Conservation (phyloP, 2,888 invertebrate species). For the Eudiplozoon nipponicum region DNA sequence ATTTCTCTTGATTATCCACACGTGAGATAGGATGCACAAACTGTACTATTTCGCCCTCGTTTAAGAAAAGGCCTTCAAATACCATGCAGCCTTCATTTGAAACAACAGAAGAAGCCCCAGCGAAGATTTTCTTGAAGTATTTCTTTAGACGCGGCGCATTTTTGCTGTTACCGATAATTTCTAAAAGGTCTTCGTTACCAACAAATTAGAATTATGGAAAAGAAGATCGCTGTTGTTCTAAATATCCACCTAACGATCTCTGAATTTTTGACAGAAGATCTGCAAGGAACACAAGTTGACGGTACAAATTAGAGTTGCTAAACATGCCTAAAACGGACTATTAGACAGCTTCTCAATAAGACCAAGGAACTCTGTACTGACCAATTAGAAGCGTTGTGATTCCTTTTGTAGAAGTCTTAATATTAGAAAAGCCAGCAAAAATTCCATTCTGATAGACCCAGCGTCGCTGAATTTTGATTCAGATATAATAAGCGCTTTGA, state of each 20-base stretch:
- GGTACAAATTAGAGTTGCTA: constrained; percentile 63
- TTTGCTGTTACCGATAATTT: constrained; percentile 97
- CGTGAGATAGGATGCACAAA: constrained; percentile 41
- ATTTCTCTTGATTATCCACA: constrained; percentile 66
- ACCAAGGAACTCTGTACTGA: constrained; percentile 73
- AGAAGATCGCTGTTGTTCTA: constrained; percentile 78
- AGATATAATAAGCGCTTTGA: constrained; percentile 83
- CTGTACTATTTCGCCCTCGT: constrained; percentile 63
- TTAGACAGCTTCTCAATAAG: constrained; percentile 94
- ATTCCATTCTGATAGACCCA: constrained; percentile 99
- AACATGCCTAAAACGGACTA: constrained; percentile 92
- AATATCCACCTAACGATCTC: constrained; percentile 92
- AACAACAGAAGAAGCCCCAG: constrained; percentile 70
- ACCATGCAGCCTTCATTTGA: constrained; percentile 65
- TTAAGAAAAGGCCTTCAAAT: constrained; percentile 62
- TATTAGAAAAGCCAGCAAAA: constrained; percentile 93
- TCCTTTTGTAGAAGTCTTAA: constrained; percentile 76
- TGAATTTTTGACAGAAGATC: constrained; percentile 91
- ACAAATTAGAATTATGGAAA: constrained; percentile 91
- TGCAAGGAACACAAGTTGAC: constrained; percentile 68
- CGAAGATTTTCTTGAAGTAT: constrained; percentile 99
- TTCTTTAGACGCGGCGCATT: constrained; percentile 83
- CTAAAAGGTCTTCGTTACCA: constrained; percentile 86
- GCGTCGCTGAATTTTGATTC: constrained; percentile 94
- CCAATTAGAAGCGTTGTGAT: constrained; percentile 66